Base-by-base conservation (phyloP, 2,113 vertebrate species). In the Notiomystis cincta region DNA sequence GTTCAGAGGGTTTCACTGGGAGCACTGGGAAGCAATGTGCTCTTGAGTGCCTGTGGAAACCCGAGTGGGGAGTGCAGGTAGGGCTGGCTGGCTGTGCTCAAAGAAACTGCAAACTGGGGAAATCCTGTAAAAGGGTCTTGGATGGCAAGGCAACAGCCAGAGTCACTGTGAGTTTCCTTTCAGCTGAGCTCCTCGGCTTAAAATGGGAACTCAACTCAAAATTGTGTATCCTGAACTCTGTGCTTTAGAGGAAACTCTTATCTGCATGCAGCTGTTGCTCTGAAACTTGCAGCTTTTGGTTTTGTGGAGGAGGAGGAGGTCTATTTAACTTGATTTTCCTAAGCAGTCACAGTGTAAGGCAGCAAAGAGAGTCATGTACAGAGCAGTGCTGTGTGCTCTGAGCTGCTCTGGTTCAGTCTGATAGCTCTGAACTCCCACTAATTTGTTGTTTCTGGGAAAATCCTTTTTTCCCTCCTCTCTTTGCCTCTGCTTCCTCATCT, bases 1-100 rank as follows among this genome's bases (percentile, higher is more conserved):
- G 85, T 95, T 94, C 75, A 83, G 87, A 88, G 92, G 93, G 79
- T 61, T 96, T 92, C 83, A 90, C 65, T 87, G 91, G 89, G 80
- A 97, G 60, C 77, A 82, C 73, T 93, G 93, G 88, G 88, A 88
- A 83, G 79, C 9, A 78, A 89, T 27, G 82, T 78, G 78, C 70
- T 72, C 78, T 45, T 54, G 87, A 75, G 67, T 90, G 88, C 56
- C 24, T 14, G 44, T 72, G 69, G 83, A 91, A 95, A 93, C 48
- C 64, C 0, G 2, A 71, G 65, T 60, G 72, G 57, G 27, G 89
- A 89, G 80, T 12, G 62, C 86, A 89, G 93, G 95, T 93, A 94
- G 45, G 79, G 88, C 82, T 70, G 86, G 47, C 83, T 83, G 83
- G 57, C 47, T 88, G 84, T 9, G 48, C 33, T 58, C 57, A 94